Conservation (phyloP, 2,888 invertebrate genomes). For the Aricia artaxerxes region DNA sequence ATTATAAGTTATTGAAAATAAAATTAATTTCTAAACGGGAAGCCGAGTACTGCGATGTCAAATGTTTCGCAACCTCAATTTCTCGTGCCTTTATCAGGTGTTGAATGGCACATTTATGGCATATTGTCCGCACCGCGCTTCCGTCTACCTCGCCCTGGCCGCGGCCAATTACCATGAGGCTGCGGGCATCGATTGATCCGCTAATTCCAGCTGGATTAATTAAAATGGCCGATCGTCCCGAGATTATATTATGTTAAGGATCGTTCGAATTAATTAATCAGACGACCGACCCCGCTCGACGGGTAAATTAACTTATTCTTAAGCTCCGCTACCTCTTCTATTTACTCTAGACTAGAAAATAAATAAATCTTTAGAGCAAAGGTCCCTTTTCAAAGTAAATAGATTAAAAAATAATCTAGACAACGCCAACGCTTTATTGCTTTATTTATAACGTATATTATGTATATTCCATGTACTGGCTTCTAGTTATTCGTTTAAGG, state of each 20-base stretch:
- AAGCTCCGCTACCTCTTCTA: not conserved
- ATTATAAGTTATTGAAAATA: not conserved
- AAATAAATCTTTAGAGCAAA: not conserved
- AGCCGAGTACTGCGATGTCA: not conserved
- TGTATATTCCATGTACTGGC: not conserved
- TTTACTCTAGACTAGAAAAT: not conserved
- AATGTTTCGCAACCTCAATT: not conserved
- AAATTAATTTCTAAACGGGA: not conserved
- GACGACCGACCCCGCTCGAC: conserved; percentile 5
- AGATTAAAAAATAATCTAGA: not conserved
- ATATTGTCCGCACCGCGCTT: conserved; percentile 2
- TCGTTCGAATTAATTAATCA: conserved; percentile 17
- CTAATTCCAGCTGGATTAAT: conserved; percentile 26
- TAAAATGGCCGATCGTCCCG: conserved; percentile 27
- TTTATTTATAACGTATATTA: too few species aligned
- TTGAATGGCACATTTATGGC: not conserved
- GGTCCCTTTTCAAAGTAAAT: not conserved
- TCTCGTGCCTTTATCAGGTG: not conserved
- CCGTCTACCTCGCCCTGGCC: not conserved
- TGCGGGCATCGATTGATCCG: conserved; percentile 24
- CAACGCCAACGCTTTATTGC: not conserved
- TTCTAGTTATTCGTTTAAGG: not conserved
- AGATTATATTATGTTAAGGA: conserved; percentile 23
- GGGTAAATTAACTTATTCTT: conserved; percentile 1
- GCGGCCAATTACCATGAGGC: conserved; percentile 15